Evolutionary conservation across 2,113 vertebrate species (phyloP).

Genomic region (Oncorhynchus gorbuscha): DNA sequence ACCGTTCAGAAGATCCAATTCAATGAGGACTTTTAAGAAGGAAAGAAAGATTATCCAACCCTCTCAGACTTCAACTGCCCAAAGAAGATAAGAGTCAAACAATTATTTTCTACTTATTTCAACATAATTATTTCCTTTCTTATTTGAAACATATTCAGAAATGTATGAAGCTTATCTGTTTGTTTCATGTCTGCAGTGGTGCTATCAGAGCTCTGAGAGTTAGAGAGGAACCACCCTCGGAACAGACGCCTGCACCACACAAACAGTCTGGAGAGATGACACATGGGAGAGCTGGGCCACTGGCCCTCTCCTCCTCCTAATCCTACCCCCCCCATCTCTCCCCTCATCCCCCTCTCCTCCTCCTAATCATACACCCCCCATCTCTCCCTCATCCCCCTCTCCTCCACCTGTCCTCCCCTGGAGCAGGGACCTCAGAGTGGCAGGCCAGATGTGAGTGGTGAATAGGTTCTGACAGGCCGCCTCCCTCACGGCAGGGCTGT

Average conservation of each 20-base stretch:
- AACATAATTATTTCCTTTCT: no score
- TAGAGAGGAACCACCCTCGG: not conserved
- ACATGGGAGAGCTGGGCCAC: not conserved
- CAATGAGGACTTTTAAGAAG: no score
- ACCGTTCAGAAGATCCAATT: not conserved
- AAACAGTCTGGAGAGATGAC: not conserved
- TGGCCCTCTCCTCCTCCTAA: not conserved
- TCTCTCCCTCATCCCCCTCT: not conserved
- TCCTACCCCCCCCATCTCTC: not conserved
- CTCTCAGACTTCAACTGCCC: no score
- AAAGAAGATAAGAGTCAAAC: no score
- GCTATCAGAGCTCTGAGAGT: no score
- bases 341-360: not conserved
- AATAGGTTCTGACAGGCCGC: constrained; percentile 9
- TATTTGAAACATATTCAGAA: no score
- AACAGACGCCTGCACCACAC: not conserved
- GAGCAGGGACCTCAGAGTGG: constrained; percentile 1
- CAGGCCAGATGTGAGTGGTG: not conserved
- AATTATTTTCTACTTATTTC: no score
- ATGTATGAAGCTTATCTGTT: no score
- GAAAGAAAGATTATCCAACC: no score
- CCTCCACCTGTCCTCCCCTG: not conserved
- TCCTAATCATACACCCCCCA: not conserved
- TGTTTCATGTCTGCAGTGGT: no score
- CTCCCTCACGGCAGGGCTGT: not conserved